Conservation (phyloP, 2,113 vertebrate genomes). For the Xenopus tropicalis region UCB_Xtro_10.0 CM004450.2:113003001-113003500, state of each 20-base stretch:
- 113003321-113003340: conserved; percentile 42
- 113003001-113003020: conserved; percentile 20
- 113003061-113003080: conserved; percentile 21
- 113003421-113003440: conserved; percentile 41
- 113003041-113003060: no score
- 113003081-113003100: conserved; percentile 37
- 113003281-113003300: conserved; percentile 45
- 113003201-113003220: conserved; percentile 26
- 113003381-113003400: conserved; percentile 44
- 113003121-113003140: conserved; percentile 33
- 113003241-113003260: conserved; percentile 39
- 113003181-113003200: background rate
- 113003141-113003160: conserved; percentile 28
- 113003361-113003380: conserved; percentile 38
- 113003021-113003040: conserved; percentile 14
- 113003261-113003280: conserved; percentile 37
- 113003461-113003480: conserved; percentile 44
- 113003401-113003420: conserved; percentile 34
- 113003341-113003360: conserved; percentile 46
- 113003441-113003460: conserved; percentile 46
- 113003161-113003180: conserved; percentile 13
- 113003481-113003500: conserved; percentile 41
- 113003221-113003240: conserved; percentile 35
- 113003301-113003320: conserved; percentile 41
- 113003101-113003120: conserved; percentile 38